Evolutionary conservation across 1,140 invertebrate species (phyloP).

Genomic region (Lithobius niger): DNA sequence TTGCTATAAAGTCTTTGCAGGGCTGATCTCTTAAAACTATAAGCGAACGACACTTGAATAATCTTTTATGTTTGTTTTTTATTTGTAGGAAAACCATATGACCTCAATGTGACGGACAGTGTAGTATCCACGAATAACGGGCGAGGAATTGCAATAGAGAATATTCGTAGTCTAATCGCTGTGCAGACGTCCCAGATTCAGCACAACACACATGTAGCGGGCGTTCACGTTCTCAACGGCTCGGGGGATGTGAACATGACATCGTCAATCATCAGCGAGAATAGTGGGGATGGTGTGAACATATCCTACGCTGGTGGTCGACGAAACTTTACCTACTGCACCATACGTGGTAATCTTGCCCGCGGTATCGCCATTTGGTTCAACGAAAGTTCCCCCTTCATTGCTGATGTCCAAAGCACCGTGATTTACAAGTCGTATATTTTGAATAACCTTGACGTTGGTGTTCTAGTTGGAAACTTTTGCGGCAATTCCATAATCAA

Average conservation of each 20-base stretch:
- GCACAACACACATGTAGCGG: constrained; percentile 73
- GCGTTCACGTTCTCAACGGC: constrained; percentile 68
- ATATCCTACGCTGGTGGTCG: constrained; percentile 83
- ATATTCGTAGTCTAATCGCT: constrained; percentile 62
- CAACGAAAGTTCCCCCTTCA: constrained; percentile 70
- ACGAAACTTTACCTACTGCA: constrained; percentile 66
- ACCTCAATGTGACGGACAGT: constrained; percentile 73
- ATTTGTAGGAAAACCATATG: constrained; percentile 62
- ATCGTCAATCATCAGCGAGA: constrained; percentile 71
- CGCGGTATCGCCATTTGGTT: constrained; percentile 76
- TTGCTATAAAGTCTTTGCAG: too few species aligned
- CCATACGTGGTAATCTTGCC: constrained; percentile 55
- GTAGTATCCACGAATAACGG: constrained; percentile 79
- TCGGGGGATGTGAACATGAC: constrained; percentile 88
- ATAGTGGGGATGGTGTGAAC: constrained; percentile 63
- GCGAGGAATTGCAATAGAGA: constrained; percentile 74
- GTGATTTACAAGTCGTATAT: constrained; percentile 75
- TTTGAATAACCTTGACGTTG: constrained; percentile 64
- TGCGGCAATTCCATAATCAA: constrained; percentile 51
- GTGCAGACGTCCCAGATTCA: constrained; percentile 67
- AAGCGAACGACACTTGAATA: too few species aligned
- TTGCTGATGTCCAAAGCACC: constrained; percentile 65
- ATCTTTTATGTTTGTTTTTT: constrained; percentile 13
- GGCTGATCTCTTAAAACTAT: too few species aligned
- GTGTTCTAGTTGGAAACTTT: constrained; percentile 53